These are phyloP conservation scores for Heliconius cydno DNA, from an alignment of 2,888 invertebrate species.

Conservation along the genomic window DNA sequence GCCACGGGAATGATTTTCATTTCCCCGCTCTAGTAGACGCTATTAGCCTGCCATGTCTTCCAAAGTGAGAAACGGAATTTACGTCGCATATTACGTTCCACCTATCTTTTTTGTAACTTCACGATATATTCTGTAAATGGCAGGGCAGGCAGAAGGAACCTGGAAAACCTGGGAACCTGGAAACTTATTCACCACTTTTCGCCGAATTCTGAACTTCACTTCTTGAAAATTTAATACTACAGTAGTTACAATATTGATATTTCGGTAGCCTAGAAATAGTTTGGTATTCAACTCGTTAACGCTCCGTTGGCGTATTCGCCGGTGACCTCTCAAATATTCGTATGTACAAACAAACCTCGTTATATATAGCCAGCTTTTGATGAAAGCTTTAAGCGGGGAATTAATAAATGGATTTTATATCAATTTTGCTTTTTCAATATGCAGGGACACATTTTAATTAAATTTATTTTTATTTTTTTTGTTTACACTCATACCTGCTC, in stretches of 20 bases:
- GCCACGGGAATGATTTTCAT: no score
- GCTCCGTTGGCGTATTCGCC: constrained; percentile 1
- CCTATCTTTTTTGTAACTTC: not conserved
- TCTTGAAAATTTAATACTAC: constrained; percentile 36
- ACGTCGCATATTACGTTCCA: no score
- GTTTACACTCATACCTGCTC: no score
- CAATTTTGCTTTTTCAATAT: not conserved
- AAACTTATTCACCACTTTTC: no score
- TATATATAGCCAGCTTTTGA: not conserved
- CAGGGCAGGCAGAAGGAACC: not conserved
- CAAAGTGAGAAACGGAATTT: no score
- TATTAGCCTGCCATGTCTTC: no score
- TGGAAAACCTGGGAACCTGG: no score
- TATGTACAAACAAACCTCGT: not conserved
- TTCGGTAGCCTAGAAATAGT: constrained; percentile 37
- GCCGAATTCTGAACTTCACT: not conserved
- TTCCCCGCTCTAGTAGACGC: no score
- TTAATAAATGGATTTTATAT: not conserved
- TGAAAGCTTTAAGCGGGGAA: not conserved
- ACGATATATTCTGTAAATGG: not conserved
- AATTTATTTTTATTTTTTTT: not conserved
- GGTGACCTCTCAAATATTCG: constrained; percentile 15
- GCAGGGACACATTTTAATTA: not conserved
- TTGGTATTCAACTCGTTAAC: constrained; percentile 38
- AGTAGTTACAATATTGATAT: constrained; percentile 40